Conservation (phyloP, 1,140 invertebrate species). For the Diorhabda carinulata region DNA sequence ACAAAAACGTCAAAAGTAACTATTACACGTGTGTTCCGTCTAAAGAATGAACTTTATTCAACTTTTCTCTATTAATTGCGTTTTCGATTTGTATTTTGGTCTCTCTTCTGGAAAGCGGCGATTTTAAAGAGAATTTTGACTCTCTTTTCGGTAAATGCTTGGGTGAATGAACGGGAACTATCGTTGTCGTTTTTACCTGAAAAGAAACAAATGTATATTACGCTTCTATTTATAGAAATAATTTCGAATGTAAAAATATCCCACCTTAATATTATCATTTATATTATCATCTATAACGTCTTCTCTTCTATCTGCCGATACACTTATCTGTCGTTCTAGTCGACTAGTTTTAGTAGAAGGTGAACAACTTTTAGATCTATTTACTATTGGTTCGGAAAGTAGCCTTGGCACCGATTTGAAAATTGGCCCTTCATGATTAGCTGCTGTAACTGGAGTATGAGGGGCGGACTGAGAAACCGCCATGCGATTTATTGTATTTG, state of each 20-base stretch:
- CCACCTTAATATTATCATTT: slow-evolving; percentile 30
- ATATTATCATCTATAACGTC: not conserved
- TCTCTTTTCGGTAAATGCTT: slow-evolving; percentile 37
- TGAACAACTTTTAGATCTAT: slow-evolving; percentile 26
- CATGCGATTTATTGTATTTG: slow-evolving; percentile 35
- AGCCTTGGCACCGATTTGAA: slow-evolving; percentile 40
- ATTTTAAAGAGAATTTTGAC: slow-evolving; percentile 41
- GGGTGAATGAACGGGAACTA: slow-evolving; percentile 42
- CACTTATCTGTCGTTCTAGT: slow-evolving; percentile 19
- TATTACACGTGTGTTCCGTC: slow-evolving; percentile 39
- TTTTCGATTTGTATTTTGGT: slow-evolving; percentile 38
- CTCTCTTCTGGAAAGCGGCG: slow-evolving; percentile 39
- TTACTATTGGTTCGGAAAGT: slow-evolving; percentile 43
- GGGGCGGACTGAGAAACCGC: slow-evolving; percentile 45
- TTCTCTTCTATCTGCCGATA: slow-evolving; percentile 3
- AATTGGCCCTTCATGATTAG: slow-evolving; percentile 31
- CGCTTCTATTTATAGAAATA: not conserved
- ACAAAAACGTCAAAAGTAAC: no score
- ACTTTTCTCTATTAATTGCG: slow-evolving; percentile 22
- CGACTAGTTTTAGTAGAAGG: slow-evolving; percentile 26
- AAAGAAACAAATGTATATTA: not conserved
- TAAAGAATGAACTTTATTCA: slow-evolving; percentile 34
- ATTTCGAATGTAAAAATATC: not conserved
- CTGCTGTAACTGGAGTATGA: slow-evolving; percentile 43
- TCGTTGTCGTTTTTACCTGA: slow-evolving; percentile 16